Conservation (phyloP, 2,888 invertebrate species). For the Malthinus flaveolus region DNA sequence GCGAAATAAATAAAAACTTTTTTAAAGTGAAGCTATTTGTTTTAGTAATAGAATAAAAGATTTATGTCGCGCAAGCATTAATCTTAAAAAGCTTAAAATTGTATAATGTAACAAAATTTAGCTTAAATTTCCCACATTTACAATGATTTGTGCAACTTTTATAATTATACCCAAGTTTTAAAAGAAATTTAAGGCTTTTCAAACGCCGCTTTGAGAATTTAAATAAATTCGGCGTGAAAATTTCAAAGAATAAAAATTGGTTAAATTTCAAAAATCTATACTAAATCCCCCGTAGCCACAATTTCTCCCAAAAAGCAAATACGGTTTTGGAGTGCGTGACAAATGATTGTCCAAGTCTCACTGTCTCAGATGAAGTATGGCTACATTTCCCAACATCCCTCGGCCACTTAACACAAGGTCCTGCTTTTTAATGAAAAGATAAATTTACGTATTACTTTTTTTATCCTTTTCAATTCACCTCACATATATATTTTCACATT, state of each 20-base stretch:
- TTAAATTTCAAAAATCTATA: constrained; percentile 3
- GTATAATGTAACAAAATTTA: constrained; percentile 19
- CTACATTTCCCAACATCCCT: constrained; percentile 25
- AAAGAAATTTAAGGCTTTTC: no score
- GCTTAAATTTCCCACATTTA: constrained; percentile 18
- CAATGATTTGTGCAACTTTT: constrained; percentile 9
- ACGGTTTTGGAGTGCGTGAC: constrained; percentile 19
- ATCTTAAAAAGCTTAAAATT: constrained; percentile 17
- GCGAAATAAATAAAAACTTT: constrained; percentile 9
- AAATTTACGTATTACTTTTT: constrained; percentile 10
- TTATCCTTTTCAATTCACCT: constrained; percentile 1
- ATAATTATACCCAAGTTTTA: no score
- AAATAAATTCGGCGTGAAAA: no score
- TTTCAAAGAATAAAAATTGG: no score
- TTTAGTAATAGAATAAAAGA: constrained; percentile 19
- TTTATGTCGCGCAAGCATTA: constrained; percentile 18
- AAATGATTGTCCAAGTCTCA: constrained; percentile 26
- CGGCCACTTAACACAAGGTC: constrained; percentile 18
- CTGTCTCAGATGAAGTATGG: constrained; percentile 23
- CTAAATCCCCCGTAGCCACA: constrained; percentile 14
- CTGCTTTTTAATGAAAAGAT: constrained; percentile 20
- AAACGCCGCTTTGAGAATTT: no score
- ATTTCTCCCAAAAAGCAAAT: constrained; percentile 22
- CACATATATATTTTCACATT: constrained; percentile 9
- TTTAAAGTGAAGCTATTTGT: constrained; percentile 6